Evolutionary conservation across 2,888 invertebrate genomes (phyloP).

Genomic region (Rhagonycha fulva): DNA sequence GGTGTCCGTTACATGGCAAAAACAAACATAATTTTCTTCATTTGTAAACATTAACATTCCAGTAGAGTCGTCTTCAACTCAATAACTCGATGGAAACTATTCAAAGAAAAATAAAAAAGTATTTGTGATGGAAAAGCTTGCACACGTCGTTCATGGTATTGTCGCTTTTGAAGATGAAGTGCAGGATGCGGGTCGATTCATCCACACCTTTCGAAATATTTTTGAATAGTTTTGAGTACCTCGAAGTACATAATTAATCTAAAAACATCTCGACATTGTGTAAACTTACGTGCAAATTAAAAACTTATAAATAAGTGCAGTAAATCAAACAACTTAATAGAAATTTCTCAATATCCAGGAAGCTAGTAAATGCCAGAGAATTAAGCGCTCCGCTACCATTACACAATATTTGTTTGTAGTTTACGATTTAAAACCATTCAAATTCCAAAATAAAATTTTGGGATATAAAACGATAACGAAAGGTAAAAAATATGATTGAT

Average conservation of each 20-base stretch:
- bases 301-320: background rate
- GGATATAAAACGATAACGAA: background rate
- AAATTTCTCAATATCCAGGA: conserved; percentile 2
- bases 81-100: background rate
- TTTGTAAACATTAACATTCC: background rate
- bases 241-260: background rate
- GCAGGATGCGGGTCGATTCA: background rate
- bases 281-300: background rate
- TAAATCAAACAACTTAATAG: conserved; percentile 1
- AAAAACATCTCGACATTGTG: background rate
- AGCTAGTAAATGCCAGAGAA: background rate
- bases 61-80: background rate
- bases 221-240: conserved; percentile 3
- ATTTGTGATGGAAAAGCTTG: background rate
- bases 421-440: background rate
- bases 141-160: background rate
- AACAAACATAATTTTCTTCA: background rate
- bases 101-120: background rate
- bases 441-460: background rate
- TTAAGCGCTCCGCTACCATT: background rate
- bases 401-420: background rate
- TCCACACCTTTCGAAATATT: background rate
- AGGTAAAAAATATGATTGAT: conserved; percentile 5
- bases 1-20: background rate
- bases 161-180: background rate